Evolutionary conservation across 2,797 vertebrate species (phyloP), one percentile per base, ranked within the genome.

Genomic region (Morus bassanus): DNA sequence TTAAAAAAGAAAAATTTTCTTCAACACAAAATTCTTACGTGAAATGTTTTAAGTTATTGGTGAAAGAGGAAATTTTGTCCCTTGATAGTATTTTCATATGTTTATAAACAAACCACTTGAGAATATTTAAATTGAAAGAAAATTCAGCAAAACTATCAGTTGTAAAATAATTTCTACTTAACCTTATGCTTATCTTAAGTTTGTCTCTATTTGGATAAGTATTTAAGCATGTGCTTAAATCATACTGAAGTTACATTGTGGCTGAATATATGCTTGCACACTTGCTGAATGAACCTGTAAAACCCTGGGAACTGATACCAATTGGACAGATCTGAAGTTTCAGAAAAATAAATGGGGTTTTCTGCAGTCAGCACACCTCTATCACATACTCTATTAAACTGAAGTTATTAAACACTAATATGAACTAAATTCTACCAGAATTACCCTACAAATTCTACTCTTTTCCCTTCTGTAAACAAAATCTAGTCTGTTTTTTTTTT

Each of bases 391-490:
- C 8, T 41, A 51, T 41, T 67, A 86, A 57, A 27, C 14, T 84
- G 18, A 91, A 75, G 18, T 21, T 59, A n/a, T 33, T 12, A 88
- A 95, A 88, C 1, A 5, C 25, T 60, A 84, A 73, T 39, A 57
- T 33, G 4, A 84, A 73, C 69, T 65, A 41, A 60, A 60, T 59
- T 73, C 23, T 63, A 41, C 18, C 30, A 67, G 11, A 91, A 64
- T 39, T 76, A 54, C 27, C 10, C 21, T 30, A 31, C 4, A 59
- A 75, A 84, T 69, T 86, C 35, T 77, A 77, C 8, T 78, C 24
- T 41, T 67, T 69, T 53, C 61, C 46, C 33, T 43, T 94, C 80
- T 90, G 33, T 70, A 95, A 68, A 94, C 84, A 95, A 94, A 91
- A 57, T 19, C 8, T 48, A 31, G 13, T 2, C 11, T 41, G 41